Base-by-base conservation (phyloP, 2,888 invertebrate species). In the Taphrorychus bicolor region DNA sequence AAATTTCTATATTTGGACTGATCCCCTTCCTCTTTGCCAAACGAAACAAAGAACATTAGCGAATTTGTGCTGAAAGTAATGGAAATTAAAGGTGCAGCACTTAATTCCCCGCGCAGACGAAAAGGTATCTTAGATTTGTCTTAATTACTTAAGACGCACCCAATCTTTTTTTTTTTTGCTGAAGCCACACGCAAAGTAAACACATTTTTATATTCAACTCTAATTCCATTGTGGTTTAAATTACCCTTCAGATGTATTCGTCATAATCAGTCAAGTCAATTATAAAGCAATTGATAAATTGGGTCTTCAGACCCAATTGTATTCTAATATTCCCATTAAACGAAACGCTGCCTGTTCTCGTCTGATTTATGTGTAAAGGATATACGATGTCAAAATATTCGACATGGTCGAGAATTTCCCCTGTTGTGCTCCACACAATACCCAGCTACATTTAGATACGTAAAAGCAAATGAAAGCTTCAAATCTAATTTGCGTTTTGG, bases 111-210 rank as follows among this genome's bases (percentile, higher is more conserved):
- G 32, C 32, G 3, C n/a, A n/a, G n/a, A 32, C 1, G 11, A 32
- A 49, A 49, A 49, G 9, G 23, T 23, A 53, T 2, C 53, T 3
- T 23, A 24, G 24, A 53, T 53, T 53, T 53, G 16, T 53, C 53
- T 53, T 53, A 53, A 53, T 53, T 53, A 53, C 5, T n/a, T 16
- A 16, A 24, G 53, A 22, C 53, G 22, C 24, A 14, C 53, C 53
- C 24, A 53, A 23, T n/a, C 16, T 23, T 22, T 5, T 23, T 23
- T 23, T 22, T 5, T 23, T 23, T 23, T 5, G 5, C 7, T 23
- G 32, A 11, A 32, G 32, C 1, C 7, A 32, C 32, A 32, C 32
- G 32, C 32, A 32, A 32, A 32, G 24, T 9, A 32, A 32, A 32
- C 32, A 32, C 3, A 32, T 32, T 32, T 32, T 7, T 32, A 32